Percentiles rank a stretch among this genome's conserved stretches.
Conservation (phyloP, 2,797 vertebrate species). For the Antrozous pallidus region DNA sequence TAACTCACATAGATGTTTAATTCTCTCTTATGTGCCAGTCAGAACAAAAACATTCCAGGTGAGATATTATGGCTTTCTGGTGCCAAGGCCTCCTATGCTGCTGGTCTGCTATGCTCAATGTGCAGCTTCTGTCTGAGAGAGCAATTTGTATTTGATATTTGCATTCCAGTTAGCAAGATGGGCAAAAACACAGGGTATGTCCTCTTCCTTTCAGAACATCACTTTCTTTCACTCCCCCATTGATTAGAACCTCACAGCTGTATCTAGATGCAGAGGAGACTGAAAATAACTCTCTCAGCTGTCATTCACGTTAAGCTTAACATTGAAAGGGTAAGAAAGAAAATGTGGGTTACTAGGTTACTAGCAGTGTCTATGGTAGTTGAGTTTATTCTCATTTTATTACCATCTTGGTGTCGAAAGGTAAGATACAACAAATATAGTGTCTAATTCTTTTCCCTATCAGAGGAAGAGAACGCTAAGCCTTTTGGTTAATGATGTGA, state of each 20-base stretch:
- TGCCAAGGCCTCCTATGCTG: neutral
- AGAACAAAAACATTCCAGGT: neutral
- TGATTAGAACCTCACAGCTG: neutral
- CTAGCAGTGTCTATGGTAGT: neutral
- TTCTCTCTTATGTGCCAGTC: neutral
- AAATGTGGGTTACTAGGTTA: neutral
- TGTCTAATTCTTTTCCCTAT: neutral
- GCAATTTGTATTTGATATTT: neutral
- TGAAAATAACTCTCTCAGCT: neutral
- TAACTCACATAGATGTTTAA: neutral
- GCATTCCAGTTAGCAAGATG: neutral
- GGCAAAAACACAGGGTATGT: neutral
- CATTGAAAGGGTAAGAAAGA: neutral
- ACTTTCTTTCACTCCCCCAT: neutral
- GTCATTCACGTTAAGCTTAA: neutral
- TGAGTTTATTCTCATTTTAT: neutral
- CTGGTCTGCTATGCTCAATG: neutral
- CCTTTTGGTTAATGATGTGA: neutral
- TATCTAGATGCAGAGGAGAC: neutral
- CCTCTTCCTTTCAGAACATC: neutral
- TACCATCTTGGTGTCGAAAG: neutral
- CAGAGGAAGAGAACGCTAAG: neutral
- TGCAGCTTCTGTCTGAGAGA: neutral
- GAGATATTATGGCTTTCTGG: neutral
- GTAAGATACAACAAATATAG: neutral